phyloP scores from a whole-genome alignment of 1,140 invertebrate species.

The Leptoteleia sp. region DNA sequence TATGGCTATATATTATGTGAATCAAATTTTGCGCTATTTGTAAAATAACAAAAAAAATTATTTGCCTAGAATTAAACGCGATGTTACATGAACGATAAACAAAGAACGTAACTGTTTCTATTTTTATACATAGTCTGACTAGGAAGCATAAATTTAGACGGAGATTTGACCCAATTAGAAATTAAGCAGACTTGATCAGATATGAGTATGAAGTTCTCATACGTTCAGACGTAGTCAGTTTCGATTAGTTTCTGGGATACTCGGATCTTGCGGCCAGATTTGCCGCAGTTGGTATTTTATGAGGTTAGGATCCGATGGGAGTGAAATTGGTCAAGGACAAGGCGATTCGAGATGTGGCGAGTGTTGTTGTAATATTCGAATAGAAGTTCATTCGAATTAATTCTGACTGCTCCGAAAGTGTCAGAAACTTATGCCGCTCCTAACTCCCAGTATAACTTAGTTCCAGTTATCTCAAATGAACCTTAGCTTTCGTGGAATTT shows the following conservation, averaged over 20 bases:
- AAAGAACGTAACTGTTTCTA: not conserved
- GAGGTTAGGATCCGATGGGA: not conserved
- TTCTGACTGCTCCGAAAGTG: slow-evolving; percentile 9
- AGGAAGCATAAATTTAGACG: not conserved
- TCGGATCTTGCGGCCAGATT: slow-evolving; percentile 10
- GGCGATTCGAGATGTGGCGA: not conserved
- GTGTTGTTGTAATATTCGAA: slow-evolving; percentile 9
- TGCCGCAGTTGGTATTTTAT: slow-evolving; percentile 8
- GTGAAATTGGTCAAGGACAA: slow-evolving; percentile 6
- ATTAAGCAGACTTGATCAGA: slow-evolving; percentile 15
- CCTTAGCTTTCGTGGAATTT: slow-evolving; percentile 1
- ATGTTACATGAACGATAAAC: not conserved
- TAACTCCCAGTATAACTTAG: slow-evolving; percentile 12
- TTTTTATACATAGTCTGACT: slow-evolving; percentile 3
- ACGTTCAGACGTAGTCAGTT: not conserved
- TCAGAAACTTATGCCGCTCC: slow-evolving; percentile 16
- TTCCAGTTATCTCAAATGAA: slow-evolving; percentile 17
- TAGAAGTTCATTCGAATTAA: slow-evolving; percentile 19
- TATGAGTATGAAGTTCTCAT: slow-evolving; percentile 11
- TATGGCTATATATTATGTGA: too few relatives aligned
- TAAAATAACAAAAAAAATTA: too few relatives aligned
- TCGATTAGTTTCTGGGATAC: slow-evolving; percentile 14
- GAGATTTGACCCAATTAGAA: slow-evolving; percentile 11
- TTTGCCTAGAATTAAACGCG: not conserved
- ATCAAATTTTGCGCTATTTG: too few relatives aligned